A percentile compares a stretch with the other conserved stretches of the same genome.
phyloP scores from a whole-genome alignment of 2,113 vertebrate genomes.

The Eublepharis macularius region DNA sequence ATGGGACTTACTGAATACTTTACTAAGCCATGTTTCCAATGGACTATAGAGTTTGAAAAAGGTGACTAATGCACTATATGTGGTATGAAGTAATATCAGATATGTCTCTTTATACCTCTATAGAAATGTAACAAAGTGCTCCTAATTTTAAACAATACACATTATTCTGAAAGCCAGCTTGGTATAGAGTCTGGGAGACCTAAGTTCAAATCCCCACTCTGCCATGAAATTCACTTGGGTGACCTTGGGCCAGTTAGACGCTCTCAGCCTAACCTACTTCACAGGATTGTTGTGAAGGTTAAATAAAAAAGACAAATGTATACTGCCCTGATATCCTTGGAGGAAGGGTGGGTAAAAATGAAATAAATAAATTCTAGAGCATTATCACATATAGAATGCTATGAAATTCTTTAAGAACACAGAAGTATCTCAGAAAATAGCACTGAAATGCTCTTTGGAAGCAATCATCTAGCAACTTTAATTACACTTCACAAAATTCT shows the following conservation, averaged over 20 bases:
- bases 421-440: background rate
- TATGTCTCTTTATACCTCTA: background rate
- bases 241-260: too few relatives aligned
- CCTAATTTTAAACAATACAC: background rate
- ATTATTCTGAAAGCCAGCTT: background rate
- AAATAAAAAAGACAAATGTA: too few relatives aligned
- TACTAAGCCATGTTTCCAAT: too few relatives aligned
- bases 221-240: too few relatives aligned
- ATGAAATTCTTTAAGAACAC: background rate
- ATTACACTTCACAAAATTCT: background rate
- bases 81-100: background rate
- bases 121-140: background rate
- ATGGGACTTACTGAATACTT: background rate
- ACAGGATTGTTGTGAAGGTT: too few relatives aligned
- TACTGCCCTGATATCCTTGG: too few relatives aligned
- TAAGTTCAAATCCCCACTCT: too few relatives aligned
- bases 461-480: background rate
- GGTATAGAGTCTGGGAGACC: too few relatives aligned
- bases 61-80: background rate
- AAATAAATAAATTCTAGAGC: too few relatives aligned
- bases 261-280: too few relatives aligned
- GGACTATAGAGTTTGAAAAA: too few relatives aligned
- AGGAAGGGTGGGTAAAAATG: too few relatives aligned
- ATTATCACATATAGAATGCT: background rate
- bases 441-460: background rate